Evolutionary conservation across 1,140 invertebrate species (phyloP).

Genomic region (Sarcophaga peregrina): DNA sequence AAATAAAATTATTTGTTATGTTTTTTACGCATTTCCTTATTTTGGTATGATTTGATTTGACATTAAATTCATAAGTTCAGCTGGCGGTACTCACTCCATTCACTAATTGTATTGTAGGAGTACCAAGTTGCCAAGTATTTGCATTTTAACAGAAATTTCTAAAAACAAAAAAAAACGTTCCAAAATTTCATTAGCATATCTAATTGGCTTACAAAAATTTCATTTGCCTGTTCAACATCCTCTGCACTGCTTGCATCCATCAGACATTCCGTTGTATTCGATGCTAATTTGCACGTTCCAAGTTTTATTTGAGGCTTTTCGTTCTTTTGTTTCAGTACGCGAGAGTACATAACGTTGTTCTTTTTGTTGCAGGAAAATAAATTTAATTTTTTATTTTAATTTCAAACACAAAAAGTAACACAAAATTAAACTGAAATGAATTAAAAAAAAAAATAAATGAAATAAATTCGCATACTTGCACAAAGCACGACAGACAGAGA

Average conservation of each 20-base stretch:
- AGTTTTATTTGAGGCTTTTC: constrained; percentile 9
- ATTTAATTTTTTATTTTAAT: constrained; percentile 31
- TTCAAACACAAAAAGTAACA: constrained; percentile 32
- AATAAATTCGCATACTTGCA: background rate
- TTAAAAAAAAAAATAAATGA: no score
- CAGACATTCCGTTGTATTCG: background rate
- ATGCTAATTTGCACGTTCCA: constrained; percentile 26
- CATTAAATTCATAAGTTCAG: background rate
- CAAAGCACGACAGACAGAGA: background rate
- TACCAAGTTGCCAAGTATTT: background rate
- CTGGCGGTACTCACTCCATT: background rate
- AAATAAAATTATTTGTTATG: no score
- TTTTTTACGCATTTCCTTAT: no score
- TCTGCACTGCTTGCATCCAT: background rate
- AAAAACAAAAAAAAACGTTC: no score
- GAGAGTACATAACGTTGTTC: background rate
- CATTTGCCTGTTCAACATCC: background rate
- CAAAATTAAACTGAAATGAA: background rate
- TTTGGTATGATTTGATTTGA: background rate
- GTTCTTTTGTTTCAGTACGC: background rate
- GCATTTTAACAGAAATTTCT: background rate
- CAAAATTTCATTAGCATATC: constrained; percentile 35
- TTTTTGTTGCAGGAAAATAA: constrained; percentile 29
- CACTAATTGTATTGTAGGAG: no score
- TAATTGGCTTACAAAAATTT: constrained; percentile 32